Evolutionary conservation across 2,888 invertebrate genomes (phyloP), one percentile per base, ranked within the genome.

Genomic region (Melangyna quadrimaculata): DNA sequence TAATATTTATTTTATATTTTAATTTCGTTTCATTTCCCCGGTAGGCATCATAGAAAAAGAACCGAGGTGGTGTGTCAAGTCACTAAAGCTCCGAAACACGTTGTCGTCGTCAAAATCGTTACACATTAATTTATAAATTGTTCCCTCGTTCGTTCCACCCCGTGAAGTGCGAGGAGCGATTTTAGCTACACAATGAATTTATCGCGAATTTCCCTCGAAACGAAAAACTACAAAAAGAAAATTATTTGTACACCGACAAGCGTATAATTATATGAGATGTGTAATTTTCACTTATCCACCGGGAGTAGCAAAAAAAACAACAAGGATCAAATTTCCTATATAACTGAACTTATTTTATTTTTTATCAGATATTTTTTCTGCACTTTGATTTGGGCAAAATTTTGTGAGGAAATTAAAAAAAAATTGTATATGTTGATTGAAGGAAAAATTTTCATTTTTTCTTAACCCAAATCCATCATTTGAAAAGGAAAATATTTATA

Each of bases 91-190:
- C 63, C 63, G 32, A 45, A 61, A 48, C 78, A 73, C 74, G 74
- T 63, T 71, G 75, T 77, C 71, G 79, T 74, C 69, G n/a, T n/a
- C n/a, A n/a, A n/a, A 63, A 57, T 43, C 74, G 65, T 65, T 40
- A 84, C 59, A 75, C 37, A 63, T 53, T 37, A 59, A 67, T 81
- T 82, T 73, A n/a, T 40, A 37, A 35, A 73, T 51, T 79, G 73
- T 51, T 61, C 35, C 17, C 8, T 12, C 19, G 14, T 24, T 45
- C 8, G n/a, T n/a, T n/a, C n/a, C n/a, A n/a, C 37, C 51, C 51
- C 72, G 65, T n/a, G n/a, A 19, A 48, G 17, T n/a, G 27, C 8
- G 35, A 72, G 12, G 57, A 24, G 63, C 29, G 24, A 24, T 43
- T 32, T 9, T 29, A 32, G 12, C 7, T 24, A 32, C 19, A n/a